phyloP scores from a whole-genome alignment of 1,140 invertebrate genomes.

The Eufriesea mexicana region DNA sequence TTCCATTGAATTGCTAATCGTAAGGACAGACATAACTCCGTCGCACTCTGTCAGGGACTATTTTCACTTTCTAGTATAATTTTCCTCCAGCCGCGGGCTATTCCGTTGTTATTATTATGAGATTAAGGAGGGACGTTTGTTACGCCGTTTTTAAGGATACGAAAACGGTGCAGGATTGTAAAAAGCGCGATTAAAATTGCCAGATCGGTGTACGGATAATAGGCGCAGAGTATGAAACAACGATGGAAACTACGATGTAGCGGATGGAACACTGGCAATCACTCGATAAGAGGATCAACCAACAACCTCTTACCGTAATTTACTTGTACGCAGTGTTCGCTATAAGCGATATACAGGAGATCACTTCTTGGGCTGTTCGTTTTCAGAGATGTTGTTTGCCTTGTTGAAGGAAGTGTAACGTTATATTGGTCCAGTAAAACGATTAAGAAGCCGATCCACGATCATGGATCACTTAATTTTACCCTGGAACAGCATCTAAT shows the following conservation, averaged over 20 bases:
- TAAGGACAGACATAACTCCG: no score
- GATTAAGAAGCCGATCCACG: background rate
- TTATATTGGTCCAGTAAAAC: background rate
- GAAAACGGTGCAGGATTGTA: background rate
- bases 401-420: background rate
- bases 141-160: no score
- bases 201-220: background rate
- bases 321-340: slow-evolving; percentile 3
- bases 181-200: background rate
- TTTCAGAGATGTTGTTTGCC: background rate
- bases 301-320: background rate
- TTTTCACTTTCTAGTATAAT: no score
- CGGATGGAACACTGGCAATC: background rate
- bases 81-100: no score
- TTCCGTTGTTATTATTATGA: no score
- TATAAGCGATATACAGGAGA: background rate
- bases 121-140: no score
- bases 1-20: no score
- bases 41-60: no score
- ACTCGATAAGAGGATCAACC: background rate
- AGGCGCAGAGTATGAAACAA: background rate
- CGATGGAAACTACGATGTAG: background rate
- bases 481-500: background rate
- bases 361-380: background rate
- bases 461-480: background rate